phyloP scores from a whole-genome alignment of 2,797 vertebrate genomes.

The Crocidura indochinensis region DNA sequence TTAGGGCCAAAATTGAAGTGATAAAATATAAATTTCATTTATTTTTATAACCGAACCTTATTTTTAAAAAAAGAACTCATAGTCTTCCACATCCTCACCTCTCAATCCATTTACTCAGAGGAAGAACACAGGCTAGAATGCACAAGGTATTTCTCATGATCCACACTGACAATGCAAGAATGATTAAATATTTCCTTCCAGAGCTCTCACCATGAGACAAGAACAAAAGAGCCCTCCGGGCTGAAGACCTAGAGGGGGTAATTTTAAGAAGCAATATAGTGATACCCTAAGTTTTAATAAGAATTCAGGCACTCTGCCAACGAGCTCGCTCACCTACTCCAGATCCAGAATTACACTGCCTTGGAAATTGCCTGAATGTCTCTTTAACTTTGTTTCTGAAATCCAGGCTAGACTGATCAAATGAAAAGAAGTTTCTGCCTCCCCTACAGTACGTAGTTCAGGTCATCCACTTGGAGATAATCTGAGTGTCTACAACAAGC shows the following conservation, averaged over 20 bases:
- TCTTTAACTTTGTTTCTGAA: slow-evolving; percentile 62
- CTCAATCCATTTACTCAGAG: slow-evolving; percentile 67
- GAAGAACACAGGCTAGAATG: slow-evolving; percentile 46
- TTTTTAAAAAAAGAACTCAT: slow-evolving; percentile 70
- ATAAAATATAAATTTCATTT: slow-evolving; percentile 85
- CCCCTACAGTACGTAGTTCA: neutral
- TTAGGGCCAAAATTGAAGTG: slow-evolving; percentile 79
- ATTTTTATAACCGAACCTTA: slow-evolving; percentile 81
- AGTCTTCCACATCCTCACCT: slow-evolving; percentile 56
- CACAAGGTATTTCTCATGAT: slow-evolving; percentile 65
- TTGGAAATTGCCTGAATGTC: slow-evolving; percentile 56
- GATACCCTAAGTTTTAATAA: slow-evolving; percentile 75
- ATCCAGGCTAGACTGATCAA: slow-evolving; percentile 26
- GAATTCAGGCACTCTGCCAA: slow-evolving; percentile 47
- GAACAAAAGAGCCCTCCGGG: slow-evolving; percentile 73
- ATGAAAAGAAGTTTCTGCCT: slow-evolving; percentile 44
- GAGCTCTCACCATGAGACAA: slow-evolving; percentile 58
- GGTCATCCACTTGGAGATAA: slow-evolving; percentile 8
- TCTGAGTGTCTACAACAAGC: neutral
- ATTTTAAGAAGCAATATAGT: slow-evolving; percentile 79
- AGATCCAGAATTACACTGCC: slow-evolving; percentile 23
- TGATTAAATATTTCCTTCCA: slow-evolving; percentile 77
- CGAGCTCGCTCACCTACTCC: slow-evolving; percentile 32
- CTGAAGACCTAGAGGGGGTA: slow-evolving; percentile 66
- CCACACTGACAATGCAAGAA: slow-evolving; percentile 61